Evolutionary conservation across 2,888 invertebrate species (phyloP), one percentile per base, ranked within the genome.

Genomic region (Apamea epomidion): DNA sequence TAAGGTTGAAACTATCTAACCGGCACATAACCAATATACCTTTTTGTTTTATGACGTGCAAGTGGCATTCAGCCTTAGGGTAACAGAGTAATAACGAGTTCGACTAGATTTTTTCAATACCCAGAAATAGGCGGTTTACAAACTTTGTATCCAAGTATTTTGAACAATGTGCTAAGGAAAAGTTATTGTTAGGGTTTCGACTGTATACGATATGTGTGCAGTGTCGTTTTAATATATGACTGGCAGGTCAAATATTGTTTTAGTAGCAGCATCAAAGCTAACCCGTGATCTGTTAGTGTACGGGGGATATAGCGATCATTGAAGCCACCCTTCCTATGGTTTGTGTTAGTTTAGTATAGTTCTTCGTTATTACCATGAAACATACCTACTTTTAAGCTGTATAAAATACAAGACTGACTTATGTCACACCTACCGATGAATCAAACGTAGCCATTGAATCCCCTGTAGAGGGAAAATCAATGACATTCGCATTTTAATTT

Each of bases 221-320:
- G 16, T 82, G 42, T 62, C 62, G 74, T 67, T 75, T 68, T 78
- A 70, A 67, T 74, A 60, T 74, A 71, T 45, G 51, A 64, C 21
- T 29, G 45, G 48, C 25, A 70, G 76, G 18, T 14, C 16, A 76
- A 80, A 54, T 76, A 83, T 83, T 83, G 69, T 73, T 80, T 76
- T 69, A 70, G 70, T 64, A 62, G 16, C 29, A n/a, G 71, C 37
- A 72, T 58, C 32, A 21, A 29, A 60, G 79, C 32, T 65, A 78
- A 82, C 67, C 45, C 54, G 7, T 58, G 62, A 54, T 51, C n/a
- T 80, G 18, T 80, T 80, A 25, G 48, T 67, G 37, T 74, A 51
- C 48, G 29, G 10, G 58, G 6, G 18, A 68, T 51, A 48, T 58
- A 29, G 18, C 67, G 67, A 73, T 12, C 42, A 73, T 51, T 51